Evolutionary conservation across 2,888 invertebrate genomes (phyloP), one percentile per base, ranked within the genome.

Genomic region (Lacanobia oleracea): DNA sequence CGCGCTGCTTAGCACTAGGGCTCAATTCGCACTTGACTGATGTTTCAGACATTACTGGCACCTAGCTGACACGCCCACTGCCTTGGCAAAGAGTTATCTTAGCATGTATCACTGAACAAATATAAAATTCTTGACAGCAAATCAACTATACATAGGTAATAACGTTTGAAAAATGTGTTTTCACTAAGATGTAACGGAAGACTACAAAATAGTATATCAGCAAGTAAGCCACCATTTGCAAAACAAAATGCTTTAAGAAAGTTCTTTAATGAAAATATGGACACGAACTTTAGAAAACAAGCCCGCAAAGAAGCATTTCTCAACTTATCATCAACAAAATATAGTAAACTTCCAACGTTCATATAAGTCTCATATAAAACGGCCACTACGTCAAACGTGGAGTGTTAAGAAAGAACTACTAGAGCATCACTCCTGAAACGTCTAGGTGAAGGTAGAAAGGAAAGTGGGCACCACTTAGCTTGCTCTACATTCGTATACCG

Each of bases 401-500:
- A 67, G 66, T 63, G 21, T 56, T 59, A 54, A 67, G 60, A 77
- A 70, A 67, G 60, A 75, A 70, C 75, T 75, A 66, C 57, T 57
- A 48, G 23, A 75, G 63, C 61, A 61, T 72, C 75, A 73, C 73
- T 68, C 65, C 69, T 67, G 56, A 59, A 75, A 64, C 63, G 63
- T 80, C 65, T 66, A 88, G 82, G 82, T 79, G 75, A 82, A 88
- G 86, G 83, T 81, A 75, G 77, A 81, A 80, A 85, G 85, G 82
- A 83, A 81, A 87, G 87, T 85, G 84, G 87, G 75, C 65, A 81
- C 77, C 91, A 87, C 91, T 92, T 82, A 89, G 84, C 88, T 82
- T 80, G 90, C 84, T 89, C 93, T 84, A 92, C 88, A 91, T 92
- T 88, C 88, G 79, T 76, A 83, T 79, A 82, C 82, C 88, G 79